These are phyloP conservation scores for Eurystomus glaucurus DNA, from an alignment of 2,797 vertebrate species.

Conservation along the genomic window DNA sequence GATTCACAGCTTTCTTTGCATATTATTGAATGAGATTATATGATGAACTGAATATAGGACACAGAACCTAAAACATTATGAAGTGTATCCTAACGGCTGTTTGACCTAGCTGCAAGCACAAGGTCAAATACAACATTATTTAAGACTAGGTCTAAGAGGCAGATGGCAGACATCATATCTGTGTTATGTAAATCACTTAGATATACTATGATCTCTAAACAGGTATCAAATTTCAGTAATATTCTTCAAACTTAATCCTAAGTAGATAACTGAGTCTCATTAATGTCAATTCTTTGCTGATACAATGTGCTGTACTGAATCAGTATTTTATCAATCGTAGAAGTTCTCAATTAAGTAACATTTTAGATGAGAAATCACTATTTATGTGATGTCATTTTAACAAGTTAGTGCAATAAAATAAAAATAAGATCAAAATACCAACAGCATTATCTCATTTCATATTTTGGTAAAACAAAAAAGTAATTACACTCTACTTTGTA, in stretches of 20 bases:
- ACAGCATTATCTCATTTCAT: background rate
- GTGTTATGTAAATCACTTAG: background rate
- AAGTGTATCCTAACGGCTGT: background rate
- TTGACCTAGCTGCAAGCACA: background rate
- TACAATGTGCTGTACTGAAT: background rate
- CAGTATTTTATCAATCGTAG: background rate
- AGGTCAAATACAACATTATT: background rate
- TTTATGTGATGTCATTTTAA: background rate
- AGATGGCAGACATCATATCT: background rate
- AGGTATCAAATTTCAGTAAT: background rate
- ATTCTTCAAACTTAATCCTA: background rate
- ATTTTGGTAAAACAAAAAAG: background rate
- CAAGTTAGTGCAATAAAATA: background rate
- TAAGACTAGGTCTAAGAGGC: background rate
- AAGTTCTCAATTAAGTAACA: background rate
- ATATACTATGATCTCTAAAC: background rate
- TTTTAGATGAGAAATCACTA: background rate
- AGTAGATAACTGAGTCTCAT: background rate
- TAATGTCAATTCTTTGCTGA: background rate
- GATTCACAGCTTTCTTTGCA: background rate
- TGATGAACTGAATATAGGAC: accelerated
- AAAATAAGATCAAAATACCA: background rate
- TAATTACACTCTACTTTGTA: background rate
- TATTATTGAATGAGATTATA: accelerated
- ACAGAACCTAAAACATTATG: background rate